Conservation (phyloP, 2,888 invertebrate genomes). For the Phalangium opilio region DNA sequence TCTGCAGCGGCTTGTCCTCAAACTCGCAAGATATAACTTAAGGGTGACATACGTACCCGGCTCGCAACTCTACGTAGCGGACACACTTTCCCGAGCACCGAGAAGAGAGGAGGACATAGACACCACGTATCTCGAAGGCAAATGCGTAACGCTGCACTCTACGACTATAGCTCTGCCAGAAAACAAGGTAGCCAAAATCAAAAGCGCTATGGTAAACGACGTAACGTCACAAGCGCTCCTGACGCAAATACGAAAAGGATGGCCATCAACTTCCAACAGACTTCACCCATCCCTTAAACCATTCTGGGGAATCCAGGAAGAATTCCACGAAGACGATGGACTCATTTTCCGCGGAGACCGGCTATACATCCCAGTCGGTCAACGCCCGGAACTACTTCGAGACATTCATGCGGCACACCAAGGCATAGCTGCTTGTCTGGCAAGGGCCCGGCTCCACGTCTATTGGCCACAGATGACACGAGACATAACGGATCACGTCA, state of each 20-base stretch:
- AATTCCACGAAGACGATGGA: background rate
- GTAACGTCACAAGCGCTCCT: background rate
- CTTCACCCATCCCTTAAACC: background rate
- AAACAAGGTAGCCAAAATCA: background rate
- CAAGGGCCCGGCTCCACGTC: background rate
- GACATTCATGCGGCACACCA: background rate
- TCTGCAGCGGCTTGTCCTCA: no score
- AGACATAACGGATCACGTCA: background rate
- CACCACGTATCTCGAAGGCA: no score
- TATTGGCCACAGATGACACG: constrained; percentile 1
- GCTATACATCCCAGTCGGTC: background rate
- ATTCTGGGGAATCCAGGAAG: background rate
- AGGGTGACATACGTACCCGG: no score
- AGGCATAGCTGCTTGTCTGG: constrained; percentile 1
- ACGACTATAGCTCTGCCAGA: no score
- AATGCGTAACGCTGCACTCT: no score
- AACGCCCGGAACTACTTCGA: background rate
- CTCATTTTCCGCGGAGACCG: background rate
- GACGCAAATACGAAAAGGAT: no score
- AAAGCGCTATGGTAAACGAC: background rate
- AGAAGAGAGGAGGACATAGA: no score
- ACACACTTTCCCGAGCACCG: no score
- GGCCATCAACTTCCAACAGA: no score
- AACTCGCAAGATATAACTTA: no score
- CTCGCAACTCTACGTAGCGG: no score